phyloP scores from a whole-genome alignment of 2,797 vertebrate species.

The Choloepus didactylus region DNA sequence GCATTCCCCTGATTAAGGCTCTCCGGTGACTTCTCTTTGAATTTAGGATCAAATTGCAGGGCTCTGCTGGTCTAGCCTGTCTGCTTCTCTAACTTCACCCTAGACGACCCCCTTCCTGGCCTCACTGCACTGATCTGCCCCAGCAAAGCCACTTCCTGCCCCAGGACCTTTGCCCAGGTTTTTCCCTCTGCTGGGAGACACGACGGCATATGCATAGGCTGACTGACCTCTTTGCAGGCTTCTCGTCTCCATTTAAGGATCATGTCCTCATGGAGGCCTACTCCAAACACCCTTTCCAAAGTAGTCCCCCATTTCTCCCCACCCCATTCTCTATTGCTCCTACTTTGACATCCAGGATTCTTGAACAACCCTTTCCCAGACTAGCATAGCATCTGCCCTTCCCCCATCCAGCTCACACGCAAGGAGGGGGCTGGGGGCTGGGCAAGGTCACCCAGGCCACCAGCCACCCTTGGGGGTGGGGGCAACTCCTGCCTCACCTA shows the following conservation, averaged over 20 bases:
- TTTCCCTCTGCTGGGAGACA: background rate
- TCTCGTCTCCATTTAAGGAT: background rate
- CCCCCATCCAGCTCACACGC: background rate
- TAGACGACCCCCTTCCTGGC: background rate
- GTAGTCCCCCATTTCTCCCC: background rate
- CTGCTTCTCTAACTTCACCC: background rate
- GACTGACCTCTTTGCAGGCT: background rate
- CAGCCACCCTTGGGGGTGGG: background rate
- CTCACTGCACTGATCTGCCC: background rate
- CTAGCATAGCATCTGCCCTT: background rate
- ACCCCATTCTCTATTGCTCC: background rate
- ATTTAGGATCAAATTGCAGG: background rate
- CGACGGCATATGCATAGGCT: background rate
- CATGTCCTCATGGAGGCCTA: no score
- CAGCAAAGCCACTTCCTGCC: background rate
- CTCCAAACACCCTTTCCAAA: background rate
- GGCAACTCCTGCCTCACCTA: background rate
- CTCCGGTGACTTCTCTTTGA: background rate
- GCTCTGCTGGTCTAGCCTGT: background rate
- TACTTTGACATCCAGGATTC: background rate
- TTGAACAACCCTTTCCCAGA: background rate
- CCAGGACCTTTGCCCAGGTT: background rate
- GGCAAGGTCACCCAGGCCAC: background rate
- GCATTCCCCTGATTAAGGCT: background rate
- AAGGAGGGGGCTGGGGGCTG: background rate